Conservation (phyloP, 2,888 invertebrate genomes). For the Panzeria rudis region DNA sequence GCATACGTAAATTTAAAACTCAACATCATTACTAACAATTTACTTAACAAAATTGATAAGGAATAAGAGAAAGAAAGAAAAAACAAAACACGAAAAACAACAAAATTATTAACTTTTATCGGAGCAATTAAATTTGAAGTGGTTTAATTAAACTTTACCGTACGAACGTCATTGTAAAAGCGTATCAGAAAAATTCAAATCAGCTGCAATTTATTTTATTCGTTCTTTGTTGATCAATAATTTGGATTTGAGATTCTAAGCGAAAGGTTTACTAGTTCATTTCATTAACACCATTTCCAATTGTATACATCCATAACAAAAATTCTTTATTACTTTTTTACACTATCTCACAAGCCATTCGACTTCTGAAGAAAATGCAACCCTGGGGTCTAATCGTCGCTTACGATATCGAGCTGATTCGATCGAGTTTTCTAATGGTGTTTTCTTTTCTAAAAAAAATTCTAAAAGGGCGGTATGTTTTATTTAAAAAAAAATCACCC, state of each 20-base stretch:
- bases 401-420: no score
- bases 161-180: not conserved
- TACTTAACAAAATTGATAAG: constrained; percentile 27
- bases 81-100: not conserved
- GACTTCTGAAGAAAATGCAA: no score
- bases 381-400: no score
- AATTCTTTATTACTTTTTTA: no score
- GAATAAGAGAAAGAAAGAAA: not conserved
- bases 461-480: no score
- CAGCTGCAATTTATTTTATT: not conserved
- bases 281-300: no score
- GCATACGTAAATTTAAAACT: not conserved
- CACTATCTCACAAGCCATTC: no score
- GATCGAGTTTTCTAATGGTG: no score
- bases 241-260: not conserved
- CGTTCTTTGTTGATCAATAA: not conserved
- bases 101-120: constrained; percentile 28
- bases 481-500: no score
- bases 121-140: constrained; percentile 1
- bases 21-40: not conserved
- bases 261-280: no score
- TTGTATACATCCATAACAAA: no score
- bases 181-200: not conserved
- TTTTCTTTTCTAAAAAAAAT: no score
- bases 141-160: not conserved